Evolutionary conservation across 2,797 vertebrate species (phyloP).

Genomic region (Rhinella marina): DNA sequence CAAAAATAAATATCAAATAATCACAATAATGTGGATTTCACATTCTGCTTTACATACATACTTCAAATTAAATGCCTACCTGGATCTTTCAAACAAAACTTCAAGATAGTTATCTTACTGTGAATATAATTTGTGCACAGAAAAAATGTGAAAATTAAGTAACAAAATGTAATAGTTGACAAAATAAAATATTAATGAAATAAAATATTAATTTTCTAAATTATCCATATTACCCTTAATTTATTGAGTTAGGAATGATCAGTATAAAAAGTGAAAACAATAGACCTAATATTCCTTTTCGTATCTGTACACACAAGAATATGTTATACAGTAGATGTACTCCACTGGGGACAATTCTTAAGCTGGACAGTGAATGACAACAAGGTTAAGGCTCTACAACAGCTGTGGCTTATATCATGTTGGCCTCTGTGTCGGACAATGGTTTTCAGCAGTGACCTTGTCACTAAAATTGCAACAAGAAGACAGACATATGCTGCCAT

Average conservation of each 20-base stretch:
- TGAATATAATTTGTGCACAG: too few relatives aligned
- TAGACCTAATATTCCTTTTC: conserved; percentile 1
- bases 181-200: not conserved
- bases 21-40: too few relatives aligned
- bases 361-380: conserved; percentile 31
- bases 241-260: not conserved
- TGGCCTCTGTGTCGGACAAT: conserved; percentile 28
- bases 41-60: too few relatives aligned
- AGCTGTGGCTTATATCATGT: conserved; percentile 22
- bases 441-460: conserved; percentile 11
- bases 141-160: too few relatives aligned
- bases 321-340: not conserved
- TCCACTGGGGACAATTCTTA: not conserved
- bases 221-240: not conserved
- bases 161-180: not conserved
- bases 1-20: too few relatives aligned
- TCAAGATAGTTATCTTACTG: too few relatives aligned
- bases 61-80: too few relatives aligned
- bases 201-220: not conserved
- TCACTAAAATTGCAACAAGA: not conserved
- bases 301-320: not conserved
- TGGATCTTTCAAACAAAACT: too few relatives aligned
- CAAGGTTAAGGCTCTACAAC: conserved; percentile 28
- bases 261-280: not conserved
- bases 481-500: conserved; percentile 13